These are phyloP conservation scores for Vanacampus margaritifer DNA, from an alignment of 2,113 vertebrate genomes.

Conservation along the genomic window DNA sequence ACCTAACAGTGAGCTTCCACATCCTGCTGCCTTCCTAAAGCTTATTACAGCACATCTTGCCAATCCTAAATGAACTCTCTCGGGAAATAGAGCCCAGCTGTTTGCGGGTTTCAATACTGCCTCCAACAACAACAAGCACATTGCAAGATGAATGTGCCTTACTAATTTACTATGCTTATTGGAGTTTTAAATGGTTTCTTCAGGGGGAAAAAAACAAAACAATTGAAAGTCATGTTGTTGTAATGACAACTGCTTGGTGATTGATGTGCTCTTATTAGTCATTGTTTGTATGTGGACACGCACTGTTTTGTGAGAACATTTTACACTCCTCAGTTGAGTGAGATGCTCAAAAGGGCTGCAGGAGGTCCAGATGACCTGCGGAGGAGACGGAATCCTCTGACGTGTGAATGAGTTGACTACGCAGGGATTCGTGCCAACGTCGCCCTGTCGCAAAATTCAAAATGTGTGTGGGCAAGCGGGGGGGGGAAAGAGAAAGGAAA, in stretches of 20 bases:
- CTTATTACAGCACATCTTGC: neutral
- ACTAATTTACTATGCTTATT: neutral
- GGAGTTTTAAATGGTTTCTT: neutral
- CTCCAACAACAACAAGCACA: neutral
- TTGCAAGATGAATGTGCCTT: neutral
- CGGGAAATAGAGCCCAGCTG: neutral
- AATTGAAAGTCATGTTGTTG: conserved; percentile 40
- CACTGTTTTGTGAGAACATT: conserved; percentile 21
- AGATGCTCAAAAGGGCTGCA: conserved; percentile 21
- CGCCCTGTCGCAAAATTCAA: conserved; percentile 1
- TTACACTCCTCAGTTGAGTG: conserved; percentile 18
- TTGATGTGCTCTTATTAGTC: conserved; percentile 45
- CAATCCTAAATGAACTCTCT: neutral
- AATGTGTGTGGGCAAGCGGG: neutral
- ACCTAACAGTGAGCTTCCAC: neutral
- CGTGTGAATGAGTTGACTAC: conserved; percentile 8
- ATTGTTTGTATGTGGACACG: conserved; percentile 26
- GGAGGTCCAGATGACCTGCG: conserved; percentile 5
- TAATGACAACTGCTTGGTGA: conserved; percentile 30
- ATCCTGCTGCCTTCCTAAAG: neutral
- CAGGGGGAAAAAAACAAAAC: neutral
- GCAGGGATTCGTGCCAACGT: neutral
- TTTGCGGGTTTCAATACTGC: neutral
- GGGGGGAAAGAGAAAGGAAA: neutral
- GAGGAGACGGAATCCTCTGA: conserved; percentile 20